phyloP scores from a whole-genome alignment of 2,797 vertebrate genomes.

The Sebastes steindachneri region DNA sequence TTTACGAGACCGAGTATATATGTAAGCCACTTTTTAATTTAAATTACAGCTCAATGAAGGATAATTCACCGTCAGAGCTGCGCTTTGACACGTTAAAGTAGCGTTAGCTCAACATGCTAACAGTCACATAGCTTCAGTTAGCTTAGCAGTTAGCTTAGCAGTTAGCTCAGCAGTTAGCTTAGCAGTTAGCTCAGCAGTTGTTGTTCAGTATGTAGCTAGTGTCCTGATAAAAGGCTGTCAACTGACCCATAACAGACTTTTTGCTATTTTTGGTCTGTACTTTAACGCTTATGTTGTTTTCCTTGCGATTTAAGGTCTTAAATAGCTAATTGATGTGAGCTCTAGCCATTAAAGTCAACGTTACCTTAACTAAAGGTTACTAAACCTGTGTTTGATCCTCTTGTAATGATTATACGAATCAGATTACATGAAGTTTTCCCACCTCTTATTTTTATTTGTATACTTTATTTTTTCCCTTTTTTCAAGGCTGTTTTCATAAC shows the following conservation, averaged over 20 bases:
- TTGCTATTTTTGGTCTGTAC: not conserved
- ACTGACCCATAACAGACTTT: not conserved
- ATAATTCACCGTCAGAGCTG: not conserved
- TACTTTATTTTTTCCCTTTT: too few species aligned
- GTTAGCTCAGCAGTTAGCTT: not conserved
- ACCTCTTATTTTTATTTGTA: not conserved
- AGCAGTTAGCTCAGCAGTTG: constrained; percentile 24
- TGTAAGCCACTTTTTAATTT: not conserved
- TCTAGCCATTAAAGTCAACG: not conserved
- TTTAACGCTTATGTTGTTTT: not conserved
- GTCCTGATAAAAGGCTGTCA: not conserved
- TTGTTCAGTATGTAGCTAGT: not conserved
- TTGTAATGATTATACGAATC: too few species aligned
- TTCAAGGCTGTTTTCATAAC: too few species aligned
- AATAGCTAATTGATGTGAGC: not conserved
- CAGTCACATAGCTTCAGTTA: not conserved
- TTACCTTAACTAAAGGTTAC: too few species aligned
- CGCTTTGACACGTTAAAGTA: not conserved
- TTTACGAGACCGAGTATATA: not conserved
- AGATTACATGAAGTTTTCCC: not conserved
- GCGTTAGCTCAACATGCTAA: constrained; percentile 11
- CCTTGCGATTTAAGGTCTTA: not conserved
- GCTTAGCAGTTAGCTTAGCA: constrained; percentile 12
- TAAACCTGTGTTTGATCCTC: too few species aligned
- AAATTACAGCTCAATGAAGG: too few species aligned